A percentile compares a stretch with the other conserved stretches of the same genome.
Evolutionary conservation across 2,888 invertebrate species (phyloP).

Genomic region (Drosophila rubida): DNA sequence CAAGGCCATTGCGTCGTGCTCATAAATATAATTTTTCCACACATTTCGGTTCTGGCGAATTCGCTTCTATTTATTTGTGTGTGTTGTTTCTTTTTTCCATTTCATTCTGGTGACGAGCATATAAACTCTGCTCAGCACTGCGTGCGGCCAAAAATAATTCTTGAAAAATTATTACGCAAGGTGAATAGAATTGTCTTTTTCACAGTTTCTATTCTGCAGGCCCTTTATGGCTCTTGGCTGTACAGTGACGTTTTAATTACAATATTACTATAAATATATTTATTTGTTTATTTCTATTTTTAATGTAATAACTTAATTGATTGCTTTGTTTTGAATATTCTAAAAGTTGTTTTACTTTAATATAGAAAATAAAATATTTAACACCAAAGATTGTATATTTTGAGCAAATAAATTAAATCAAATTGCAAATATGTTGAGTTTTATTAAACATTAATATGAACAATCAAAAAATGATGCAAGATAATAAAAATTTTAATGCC

Average conservation of each 20-base stretch:
- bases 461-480: not conserved
- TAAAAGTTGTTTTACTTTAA: no score
- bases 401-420: no score
- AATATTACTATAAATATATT: not conserved
- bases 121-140: constrained; percentile 31
- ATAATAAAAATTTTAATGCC: not conserved
- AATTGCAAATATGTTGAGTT: not conserved
- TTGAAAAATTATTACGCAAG: constrained; percentile 59
- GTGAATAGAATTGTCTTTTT: constrained; percentile 20
- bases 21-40: constrained; percentile 48
- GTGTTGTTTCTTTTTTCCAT: constrained; percentile 5
- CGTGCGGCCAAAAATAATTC: constrained; percentile 56
- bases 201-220: not conserved
- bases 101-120: constrained; percentile 19
- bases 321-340: not conserved
- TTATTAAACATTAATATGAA: not conserved
- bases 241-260: not conserved
- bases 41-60: constrained; percentile 40
- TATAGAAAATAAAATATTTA: no score
- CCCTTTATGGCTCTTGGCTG: not conserved
- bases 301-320: not conserved
- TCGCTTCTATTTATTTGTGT: not conserved
- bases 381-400: no score
- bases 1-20: constrained; percentile 44
- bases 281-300: not conserved